phyloP scores from a whole-genome alignment of 2,888 invertebrate species.

The Strigamia maritima region DNA sequence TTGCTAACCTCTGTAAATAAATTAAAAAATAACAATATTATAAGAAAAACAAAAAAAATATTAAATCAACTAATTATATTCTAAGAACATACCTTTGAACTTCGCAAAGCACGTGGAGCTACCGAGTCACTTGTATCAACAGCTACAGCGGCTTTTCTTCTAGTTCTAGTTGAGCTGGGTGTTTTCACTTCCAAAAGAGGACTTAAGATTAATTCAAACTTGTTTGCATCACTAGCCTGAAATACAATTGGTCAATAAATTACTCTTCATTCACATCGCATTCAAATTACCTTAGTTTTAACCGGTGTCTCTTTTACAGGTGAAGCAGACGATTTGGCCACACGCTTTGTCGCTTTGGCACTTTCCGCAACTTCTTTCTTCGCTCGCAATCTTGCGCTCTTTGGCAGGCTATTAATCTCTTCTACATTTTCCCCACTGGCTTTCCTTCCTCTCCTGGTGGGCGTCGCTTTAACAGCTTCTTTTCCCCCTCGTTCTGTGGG shows the following conservation, averaged over 20 bases:
- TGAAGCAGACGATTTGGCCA: background rate
- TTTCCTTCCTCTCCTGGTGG: no score
- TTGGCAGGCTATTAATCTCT: background rate
- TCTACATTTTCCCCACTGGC: background rate
- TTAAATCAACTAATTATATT: no score
- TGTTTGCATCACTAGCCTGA: background rate
- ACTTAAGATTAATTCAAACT: background rate
- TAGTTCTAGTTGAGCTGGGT: slow-evolving; percentile 5
- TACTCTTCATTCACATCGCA: background rate
- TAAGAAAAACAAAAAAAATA: no score
- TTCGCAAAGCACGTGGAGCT: background rate
- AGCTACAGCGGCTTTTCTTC: background rate
- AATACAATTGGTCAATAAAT: background rate
- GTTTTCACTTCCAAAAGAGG: background rate
- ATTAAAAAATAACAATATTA: no score
- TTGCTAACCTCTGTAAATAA: no score
- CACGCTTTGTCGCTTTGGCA: background rate
- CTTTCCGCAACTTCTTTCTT: background rate
- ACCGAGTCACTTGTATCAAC: background rate
- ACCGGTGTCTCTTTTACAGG: background rate
- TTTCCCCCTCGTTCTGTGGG: no score
- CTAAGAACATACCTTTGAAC: no score
- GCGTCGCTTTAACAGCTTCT: no score
- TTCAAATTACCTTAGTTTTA: background rate
- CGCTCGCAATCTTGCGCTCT: background rate